Evolutionary conservation across 2,888 invertebrate species (phyloP), one percentile per base, ranked within the genome.

Genomic region (Clostera curtula): DNA sequence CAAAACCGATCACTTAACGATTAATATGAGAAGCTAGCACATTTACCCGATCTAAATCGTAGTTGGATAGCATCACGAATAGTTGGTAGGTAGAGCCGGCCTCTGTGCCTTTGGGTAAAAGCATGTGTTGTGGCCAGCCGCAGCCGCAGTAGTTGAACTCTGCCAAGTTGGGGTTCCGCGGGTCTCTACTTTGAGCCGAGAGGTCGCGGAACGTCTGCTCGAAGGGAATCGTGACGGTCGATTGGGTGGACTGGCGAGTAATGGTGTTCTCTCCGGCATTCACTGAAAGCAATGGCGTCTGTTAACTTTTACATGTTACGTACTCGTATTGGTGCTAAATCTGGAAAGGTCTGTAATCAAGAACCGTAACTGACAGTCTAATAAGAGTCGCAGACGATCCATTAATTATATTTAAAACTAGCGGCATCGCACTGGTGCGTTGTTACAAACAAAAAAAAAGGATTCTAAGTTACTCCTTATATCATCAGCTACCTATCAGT

Each of bases 61-160:
- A 83, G 59, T 85, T 82, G 21, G 85, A 84, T 7, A 79, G 58
- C 85, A 85, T 85, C 5, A 80, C 69, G 44, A 83, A 85, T 7
- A 84, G 59, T 32, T 76, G 73, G 26, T 75, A 83, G 1, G 47
- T 16, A 8, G 61, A 56, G 18, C 84, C 85, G 2, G 54, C 57
- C 29, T 67, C 74, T 0, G 75, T 77, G 0, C 87, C 87, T 36
- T 74, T 82, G 0, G 87, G 87, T 9, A 87, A 68, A 18, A 87
- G 71, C 76, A 87, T 79, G 56, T 87, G 87, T 34, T 86, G 85
- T 0, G 87, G 87, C 86, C 87, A 87, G 14, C 87, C 87, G 48
- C 89, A 89, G 25, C 88, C 88, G 67, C 89, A 89, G 75, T 71
- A 87, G 66, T 87, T 86, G 65, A 85, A 85, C 13, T 65, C 39